Evolutionary conservation across 2,888 invertebrate species (phyloP), one percentile per base, ranked within the genome.

Genomic region (Drosophila macrospina): DNA sequence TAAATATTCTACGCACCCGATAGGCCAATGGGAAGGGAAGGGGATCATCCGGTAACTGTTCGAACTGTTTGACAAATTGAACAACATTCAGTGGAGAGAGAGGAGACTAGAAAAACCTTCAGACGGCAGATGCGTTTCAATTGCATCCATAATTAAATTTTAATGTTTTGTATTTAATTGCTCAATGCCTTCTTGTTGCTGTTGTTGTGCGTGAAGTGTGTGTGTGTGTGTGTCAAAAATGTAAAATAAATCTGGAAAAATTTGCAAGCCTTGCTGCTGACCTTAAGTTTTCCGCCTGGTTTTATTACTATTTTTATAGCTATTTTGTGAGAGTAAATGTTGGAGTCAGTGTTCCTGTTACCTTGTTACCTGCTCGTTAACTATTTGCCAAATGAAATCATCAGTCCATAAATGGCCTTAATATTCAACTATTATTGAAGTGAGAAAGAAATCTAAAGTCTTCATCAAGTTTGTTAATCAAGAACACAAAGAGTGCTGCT

Each of bases 61-160:
- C 28, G 20, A 50, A 42, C 41, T 30, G 67, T 45, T 62, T 79
- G 84, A 80, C 78, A 83, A 86, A 81, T 86, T 69, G 69, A 71
- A 56, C 80, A 83, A 59, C 73, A 67, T 77, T 86, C 72, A 70
- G 64, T 76, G 56, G 48, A 74, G 48, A 48, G 48, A 74, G 48
- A 48, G 45, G 39, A 65, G 47, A 50, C 54, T 36, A 45, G 61
- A 48, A 54, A 54, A 62, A 74, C 86, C 78, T 82, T 86, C 65
- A 69, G 63, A 66, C 44, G 80, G 86, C 80, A 82, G 86, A 86
- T 86, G 86, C 69, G 84, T 71, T 61, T 78, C 54, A 57, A 69
- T 63, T 82, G 56, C 57, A 65, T 57, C 71, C 75, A 82, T 86
- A 82, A 86, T 83, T 86, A 74, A 86, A 56, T 77, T 82, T 84